These are phyloP conservation scores for Passer montanus DNA, from an alignment of 2,113 vertebrate species.

Conservation along the genomic window DNA sequence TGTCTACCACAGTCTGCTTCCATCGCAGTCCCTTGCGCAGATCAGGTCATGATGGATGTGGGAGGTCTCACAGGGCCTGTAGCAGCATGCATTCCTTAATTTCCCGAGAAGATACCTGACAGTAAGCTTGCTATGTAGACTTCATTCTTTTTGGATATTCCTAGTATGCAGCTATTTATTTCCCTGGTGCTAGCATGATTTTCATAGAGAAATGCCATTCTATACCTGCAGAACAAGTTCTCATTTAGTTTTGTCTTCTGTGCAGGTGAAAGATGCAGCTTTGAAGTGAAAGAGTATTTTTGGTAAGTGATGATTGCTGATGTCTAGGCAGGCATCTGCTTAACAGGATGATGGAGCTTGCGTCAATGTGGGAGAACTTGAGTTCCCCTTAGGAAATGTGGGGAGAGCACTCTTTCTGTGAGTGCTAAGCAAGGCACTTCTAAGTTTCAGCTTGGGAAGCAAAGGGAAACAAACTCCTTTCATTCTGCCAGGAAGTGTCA, in stretches of 20 bases:
- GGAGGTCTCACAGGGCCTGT: background rate
- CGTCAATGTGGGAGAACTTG: background rate
- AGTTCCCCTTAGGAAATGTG: background rate
- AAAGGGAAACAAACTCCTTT: background rate
- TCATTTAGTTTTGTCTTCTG: background rate
- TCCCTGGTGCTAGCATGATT: background rate
- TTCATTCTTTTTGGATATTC: background rate
- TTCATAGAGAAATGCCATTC: background rate
- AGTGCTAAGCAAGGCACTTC: background rate
- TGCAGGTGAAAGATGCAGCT: background rate
- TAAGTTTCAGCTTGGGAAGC: background rate
- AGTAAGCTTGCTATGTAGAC: background rate
- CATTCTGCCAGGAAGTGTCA: background rate
- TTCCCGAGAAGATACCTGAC: background rate
- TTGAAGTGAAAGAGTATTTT: background rate
- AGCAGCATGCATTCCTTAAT: background rate
- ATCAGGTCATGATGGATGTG: background rate
- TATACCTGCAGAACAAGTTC: background rate
- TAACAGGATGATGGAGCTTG: background rate
- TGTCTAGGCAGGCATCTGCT: background rate
- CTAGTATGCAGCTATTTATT: background rate
- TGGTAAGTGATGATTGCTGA: background rate
- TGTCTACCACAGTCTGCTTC: background rate
- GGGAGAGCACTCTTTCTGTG: background rate
- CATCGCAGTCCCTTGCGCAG: background rate